Conservation (phyloP, 2,797 vertebrate genomes). For the Cynopterus sphinx region DNA sequence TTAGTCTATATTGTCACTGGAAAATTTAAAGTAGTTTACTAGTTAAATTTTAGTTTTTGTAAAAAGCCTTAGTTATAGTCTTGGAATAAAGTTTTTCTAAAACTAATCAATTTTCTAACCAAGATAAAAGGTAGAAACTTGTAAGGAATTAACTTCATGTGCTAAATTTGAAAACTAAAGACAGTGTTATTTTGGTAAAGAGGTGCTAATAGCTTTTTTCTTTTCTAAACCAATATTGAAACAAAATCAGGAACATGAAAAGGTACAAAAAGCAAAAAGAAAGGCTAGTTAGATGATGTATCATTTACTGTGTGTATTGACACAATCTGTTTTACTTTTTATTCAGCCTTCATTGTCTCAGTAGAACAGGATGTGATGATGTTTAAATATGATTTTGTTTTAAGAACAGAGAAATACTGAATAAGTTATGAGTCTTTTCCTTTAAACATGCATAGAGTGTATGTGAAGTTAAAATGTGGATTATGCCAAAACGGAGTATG, state of each 20-base stretch:
- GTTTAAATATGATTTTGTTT: constrained; percentile 38
- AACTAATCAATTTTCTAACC: background rate
- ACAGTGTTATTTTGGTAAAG: constrained; percentile 29
- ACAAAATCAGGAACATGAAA: constrained; percentile 47
- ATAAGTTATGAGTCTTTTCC: background rate
- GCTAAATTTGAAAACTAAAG: constrained; percentile 13
- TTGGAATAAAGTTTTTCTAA: constrained; percentile 13
- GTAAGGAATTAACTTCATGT: constrained; percentile 5
- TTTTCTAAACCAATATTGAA: background rate
- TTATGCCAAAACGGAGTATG: constrained; percentile 4
- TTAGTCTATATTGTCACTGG: background rate
- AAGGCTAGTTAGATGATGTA: background rate
- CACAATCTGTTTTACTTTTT: constrained; percentile 2
- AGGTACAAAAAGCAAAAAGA: background rate
- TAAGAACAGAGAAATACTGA: constrained; percentile 11
- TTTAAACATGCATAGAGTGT: background rate
- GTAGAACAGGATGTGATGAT: constrained; percentile 38
- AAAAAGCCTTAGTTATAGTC: background rate
- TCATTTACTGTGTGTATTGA: constrained; percentile 21
- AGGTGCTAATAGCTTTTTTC: background rate
- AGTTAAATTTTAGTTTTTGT: constrained; percentile 15
- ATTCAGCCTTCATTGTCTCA: constrained; percentile 18
- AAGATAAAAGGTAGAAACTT: background rate
- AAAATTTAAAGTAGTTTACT: constrained; percentile 23
- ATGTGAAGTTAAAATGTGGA: constrained; percentile 46